A percentile compares a stretch with the other conserved stretches of the same genome.
Evolutionary conservation across 2,888 invertebrate species (phyloP).

Genomic region (Sisyra nigra): DNA sequence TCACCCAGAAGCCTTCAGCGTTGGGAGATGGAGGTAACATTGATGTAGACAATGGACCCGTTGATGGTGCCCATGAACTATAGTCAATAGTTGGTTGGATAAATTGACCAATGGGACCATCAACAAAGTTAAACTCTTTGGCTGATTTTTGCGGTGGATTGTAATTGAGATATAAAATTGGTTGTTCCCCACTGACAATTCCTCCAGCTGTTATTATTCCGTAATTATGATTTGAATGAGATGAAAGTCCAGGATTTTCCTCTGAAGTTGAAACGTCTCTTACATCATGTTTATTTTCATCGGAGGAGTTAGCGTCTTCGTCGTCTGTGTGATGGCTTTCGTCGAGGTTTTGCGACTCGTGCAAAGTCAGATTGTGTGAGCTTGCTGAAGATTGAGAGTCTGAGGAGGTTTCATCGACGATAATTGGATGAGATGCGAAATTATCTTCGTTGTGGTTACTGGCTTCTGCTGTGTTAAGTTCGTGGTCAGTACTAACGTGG

Average conservation of each 20-base stretch:
- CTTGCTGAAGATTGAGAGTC: conserved; percentile 33
- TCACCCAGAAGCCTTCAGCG: conserved; percentile 11
- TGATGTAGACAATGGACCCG: conserved; percentile 15
- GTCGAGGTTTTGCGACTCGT: conserved; percentile 9
- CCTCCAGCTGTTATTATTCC: conserved; percentile 7
- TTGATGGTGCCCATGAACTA: conserved; percentile 17
- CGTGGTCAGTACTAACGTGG: conserved; percentile 12
- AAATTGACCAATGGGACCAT: conserved; percentile 14
- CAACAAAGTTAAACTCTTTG: conserved; percentile 24
- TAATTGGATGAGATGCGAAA: conserved; percentile 25
- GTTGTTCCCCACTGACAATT: conserved; percentile 28
- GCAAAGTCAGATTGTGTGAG: conserved; percentile 18
- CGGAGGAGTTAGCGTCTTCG: neutral
- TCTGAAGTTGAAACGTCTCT: neutral
- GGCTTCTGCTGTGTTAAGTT: neutral
- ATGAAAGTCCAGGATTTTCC: neutral
- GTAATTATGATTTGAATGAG: conserved; percentile 4
- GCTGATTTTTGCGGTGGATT: conserved; percentile 37
- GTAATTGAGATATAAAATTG: conserved; percentile 35
- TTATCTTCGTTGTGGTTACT: conserved; percentile 10
- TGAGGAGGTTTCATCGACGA: conserved; percentile 21
- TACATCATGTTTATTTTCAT: neutral
- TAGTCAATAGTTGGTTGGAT: conserved; percentile 18
- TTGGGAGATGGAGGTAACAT: conserved; percentile 18
- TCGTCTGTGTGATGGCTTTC: neutral